phyloP scores from a whole-genome alignment of 2,113 vertebrate genomes.

The Varanus salvator region DNA sequence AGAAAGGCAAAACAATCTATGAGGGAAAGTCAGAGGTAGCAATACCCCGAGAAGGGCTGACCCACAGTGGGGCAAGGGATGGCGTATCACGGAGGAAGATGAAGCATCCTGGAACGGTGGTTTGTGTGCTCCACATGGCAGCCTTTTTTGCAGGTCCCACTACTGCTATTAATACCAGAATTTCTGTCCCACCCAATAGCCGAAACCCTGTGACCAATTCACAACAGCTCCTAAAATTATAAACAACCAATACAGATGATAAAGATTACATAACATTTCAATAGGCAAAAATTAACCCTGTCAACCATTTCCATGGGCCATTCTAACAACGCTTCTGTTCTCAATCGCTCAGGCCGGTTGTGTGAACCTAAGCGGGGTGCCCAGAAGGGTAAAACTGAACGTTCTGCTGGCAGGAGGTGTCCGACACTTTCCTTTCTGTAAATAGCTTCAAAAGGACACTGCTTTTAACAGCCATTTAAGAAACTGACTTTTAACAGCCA shows the following conservation, averaged over 20 bases:
- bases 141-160: neutral
- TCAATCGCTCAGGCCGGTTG: neutral
- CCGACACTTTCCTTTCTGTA: neutral
- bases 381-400: conserved; percentile 18
- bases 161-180: too few relatives aligned
- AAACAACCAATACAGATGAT: too few relatives aligned
- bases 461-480: neutral
- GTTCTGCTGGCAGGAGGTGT: neutral
- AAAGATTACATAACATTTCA: too few relatives aligned
- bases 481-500: neutral
- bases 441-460: neutral
- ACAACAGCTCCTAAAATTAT: too few relatives aligned
- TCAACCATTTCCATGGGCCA: too few relatives aligned
- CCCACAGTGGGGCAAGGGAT: neutral
- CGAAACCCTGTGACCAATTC: too few relatives aligned
- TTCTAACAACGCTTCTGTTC: neutral
- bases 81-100: neutral
- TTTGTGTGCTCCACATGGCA: neutral
- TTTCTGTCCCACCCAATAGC: too few relatives aligned
- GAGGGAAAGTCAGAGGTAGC: too few relatives aligned
- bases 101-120: neutral
- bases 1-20: too few relatives aligned
- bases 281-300: too few relatives aligned
- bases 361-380: neutral
- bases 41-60: too few relatives aligned